These are phyloP conservation scores for Standfussiana lucernea DNA, from an alignment of 2,888 invertebrate species.

Conservation along the genomic window DNA sequence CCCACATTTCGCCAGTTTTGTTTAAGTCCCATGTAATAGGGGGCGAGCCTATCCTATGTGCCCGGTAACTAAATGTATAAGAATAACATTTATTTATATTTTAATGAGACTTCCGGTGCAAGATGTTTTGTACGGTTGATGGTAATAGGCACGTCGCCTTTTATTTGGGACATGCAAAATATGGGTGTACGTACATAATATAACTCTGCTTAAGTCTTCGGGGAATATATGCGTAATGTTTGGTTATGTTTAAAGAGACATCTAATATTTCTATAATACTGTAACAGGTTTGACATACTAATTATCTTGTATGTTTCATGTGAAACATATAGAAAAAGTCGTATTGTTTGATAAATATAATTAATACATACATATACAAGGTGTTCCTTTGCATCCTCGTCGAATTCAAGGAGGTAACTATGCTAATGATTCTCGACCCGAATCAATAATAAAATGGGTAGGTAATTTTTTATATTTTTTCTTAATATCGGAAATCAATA, in stretches of 20 bases:
- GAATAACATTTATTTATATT: neutral
- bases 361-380: too few species aligned
- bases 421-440: too few species aligned
- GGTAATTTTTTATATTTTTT: too few species aligned
- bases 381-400: too few species aligned
- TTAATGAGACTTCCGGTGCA: neutral
- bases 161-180: neutral
- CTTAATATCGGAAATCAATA: too few species aligned
- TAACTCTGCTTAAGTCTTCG: neutral
- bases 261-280: neutral
- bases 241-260: neutral
- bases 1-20: too few species aligned
- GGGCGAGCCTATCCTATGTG: too few species aligned
- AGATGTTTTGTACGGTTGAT: neutral
- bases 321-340: neutral
- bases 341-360: too few species aligned
- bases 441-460: too few species aligned
- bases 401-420: too few species aligned
- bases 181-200: neutral
- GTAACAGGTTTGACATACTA: neutral
- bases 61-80: too few species aligned
- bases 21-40: too few species aligned
- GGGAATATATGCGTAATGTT: neutral
- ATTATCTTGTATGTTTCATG: neutral
- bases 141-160: neutral